A percentile compares a stretch with the other conserved stretches of the same genome.
phyloP scores from a whole-genome alignment of 2,797 vertebrate species.

The Enteromius paludinosus region DNA sequence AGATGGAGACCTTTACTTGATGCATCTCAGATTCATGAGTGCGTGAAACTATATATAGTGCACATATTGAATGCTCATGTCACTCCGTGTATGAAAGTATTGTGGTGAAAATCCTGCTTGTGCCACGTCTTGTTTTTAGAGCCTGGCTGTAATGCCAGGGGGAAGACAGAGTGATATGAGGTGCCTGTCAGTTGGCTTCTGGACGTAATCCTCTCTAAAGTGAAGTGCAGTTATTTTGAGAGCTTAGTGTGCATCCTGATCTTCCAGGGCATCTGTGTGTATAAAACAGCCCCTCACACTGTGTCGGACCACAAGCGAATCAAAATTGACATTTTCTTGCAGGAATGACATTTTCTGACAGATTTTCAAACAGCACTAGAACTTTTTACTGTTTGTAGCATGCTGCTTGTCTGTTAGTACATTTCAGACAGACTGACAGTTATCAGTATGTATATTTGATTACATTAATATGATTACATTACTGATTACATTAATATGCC shows the following conservation, averaged over 20 bases:
- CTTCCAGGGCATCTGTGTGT: slow-evolving; percentile 21
- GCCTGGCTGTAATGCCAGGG: slow-evolving; percentile 12
- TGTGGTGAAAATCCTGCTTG: slow-evolving; percentile 2
- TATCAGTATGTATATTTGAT: not conserved
- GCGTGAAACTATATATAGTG: not conserved
- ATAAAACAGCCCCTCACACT: slow-evolving; percentile 16
- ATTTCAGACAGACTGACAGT: not conserved
- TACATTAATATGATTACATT: too few relatives aligned
- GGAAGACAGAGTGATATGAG: not conserved
- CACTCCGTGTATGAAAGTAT: not conserved
- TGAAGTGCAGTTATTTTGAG: slow-evolving; percentile 32
- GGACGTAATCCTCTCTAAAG: slow-evolving; percentile 4
- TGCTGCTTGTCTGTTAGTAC: not conserved
- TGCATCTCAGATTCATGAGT: slow-evolving; percentile 1
- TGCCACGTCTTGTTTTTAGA: not conserved
- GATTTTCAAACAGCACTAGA: not conserved
- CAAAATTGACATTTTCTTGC: slow-evolving; percentile 6
- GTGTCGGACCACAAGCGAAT: slow-evolving; percentile 15
- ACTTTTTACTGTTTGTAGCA: not conserved
- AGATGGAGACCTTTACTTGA: slow-evolving; percentile 5
- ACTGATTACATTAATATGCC: not conserved
- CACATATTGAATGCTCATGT: slow-evolving; percentile 3
- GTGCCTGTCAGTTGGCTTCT: slow-evolving; percentile 25
- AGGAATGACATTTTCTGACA: slow-evolving; percentile 4
- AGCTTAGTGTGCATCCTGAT: not conserved